phyloP scores from a whole-genome alignment of 2,797 vertebrate species.

The Lutra lutra region DNA sequence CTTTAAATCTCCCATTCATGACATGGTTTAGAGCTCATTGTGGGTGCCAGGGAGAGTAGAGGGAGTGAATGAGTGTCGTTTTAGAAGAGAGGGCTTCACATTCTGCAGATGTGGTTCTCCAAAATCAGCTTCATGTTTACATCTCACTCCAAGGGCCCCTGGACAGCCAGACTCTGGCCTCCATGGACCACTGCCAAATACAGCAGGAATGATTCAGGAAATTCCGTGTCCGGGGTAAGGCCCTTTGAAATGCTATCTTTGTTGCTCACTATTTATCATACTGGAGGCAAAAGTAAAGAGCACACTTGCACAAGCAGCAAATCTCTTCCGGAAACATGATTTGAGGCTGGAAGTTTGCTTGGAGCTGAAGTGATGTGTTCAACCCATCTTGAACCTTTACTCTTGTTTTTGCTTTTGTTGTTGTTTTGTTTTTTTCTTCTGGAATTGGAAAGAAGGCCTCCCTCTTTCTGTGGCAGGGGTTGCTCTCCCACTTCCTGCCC shows the following conservation, averaged over 20 bases:
- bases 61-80: rapidly evolving
- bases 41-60: too few relatives aligned
- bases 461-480: background rate
- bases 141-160: background rate
- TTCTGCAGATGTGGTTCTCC: background rate
- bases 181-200: background rate
- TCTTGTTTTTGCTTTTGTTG: background rate
- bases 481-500: background rate
- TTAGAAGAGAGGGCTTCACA: background rate
- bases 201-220: background rate
- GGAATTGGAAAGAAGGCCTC: background rate
- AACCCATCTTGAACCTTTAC: background rate
- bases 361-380: background rate
- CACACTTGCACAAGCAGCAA: background rate
- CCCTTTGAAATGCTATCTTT: background rate
- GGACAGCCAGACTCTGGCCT: background rate
- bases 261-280: background rate
- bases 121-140: background rate
- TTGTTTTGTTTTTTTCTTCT: background rate
- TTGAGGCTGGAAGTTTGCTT: background rate
- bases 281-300: background rate
- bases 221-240: background rate
- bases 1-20: background rate
- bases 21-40: background rate
- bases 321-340: background rate